phyloP scores from a whole-genome alignment of 64 coral and sea anemone species.

The Dendrophyllia cribrosa region DNA sequence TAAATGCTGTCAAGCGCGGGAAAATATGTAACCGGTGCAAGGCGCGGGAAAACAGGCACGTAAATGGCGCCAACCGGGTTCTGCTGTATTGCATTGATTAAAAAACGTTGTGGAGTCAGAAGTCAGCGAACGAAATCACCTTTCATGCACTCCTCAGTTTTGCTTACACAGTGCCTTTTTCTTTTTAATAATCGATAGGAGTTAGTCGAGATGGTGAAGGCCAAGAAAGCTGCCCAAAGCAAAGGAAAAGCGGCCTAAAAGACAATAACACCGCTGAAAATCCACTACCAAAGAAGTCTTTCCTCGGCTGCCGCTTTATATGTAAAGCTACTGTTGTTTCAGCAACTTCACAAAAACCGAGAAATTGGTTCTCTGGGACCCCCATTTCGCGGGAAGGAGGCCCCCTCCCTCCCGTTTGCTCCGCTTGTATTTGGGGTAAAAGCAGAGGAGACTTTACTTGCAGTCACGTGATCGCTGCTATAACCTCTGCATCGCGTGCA shows the following conservation, averaged over 20 bases:
- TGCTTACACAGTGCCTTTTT: background rate
- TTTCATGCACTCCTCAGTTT: background rate
- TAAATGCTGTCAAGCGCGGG: background rate
- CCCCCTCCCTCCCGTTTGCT: no score
- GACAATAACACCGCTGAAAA: background rate
- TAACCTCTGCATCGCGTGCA: background rate
- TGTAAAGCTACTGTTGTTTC: no score
- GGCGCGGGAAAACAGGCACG: background rate
- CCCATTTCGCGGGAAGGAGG: no score
- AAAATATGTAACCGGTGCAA: background rate
- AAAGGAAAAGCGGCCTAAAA: background rate
- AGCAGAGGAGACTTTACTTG: no score
- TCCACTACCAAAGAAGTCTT: no score
- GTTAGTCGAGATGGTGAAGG: conserved; percentile 94
- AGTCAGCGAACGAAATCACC: background rate
- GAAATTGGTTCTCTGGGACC: no score
- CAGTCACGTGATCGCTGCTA: background rate
- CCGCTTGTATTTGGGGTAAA: no score
- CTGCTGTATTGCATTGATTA: background rate
- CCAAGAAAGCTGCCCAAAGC: conserved; percentile 85
- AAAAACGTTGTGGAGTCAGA: background rate
- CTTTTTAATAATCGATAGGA: conserved; percentile 57
- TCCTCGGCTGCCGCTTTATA: no score
- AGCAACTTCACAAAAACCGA: no score
- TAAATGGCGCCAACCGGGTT: no score